Conservation (phyloP, 2,113 vertebrate genomes). For the Rhynchomys soricoides region DNA sequence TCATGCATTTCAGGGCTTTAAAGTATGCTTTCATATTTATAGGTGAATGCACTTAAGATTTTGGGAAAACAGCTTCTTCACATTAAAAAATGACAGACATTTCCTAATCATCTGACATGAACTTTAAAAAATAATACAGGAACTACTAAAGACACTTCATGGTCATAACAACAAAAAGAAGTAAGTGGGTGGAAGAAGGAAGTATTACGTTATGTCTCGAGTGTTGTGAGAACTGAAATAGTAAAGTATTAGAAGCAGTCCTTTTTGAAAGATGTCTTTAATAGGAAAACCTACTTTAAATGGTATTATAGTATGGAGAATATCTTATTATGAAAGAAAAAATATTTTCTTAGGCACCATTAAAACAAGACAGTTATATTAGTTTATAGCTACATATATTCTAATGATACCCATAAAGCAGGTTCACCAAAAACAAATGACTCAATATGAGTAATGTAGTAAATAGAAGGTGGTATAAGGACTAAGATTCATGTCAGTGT, state of each 20-base stretch:
- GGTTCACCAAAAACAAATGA: slow-evolving; percentile 37
- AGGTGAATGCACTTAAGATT: not conserved
- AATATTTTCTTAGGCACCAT: not conserved
- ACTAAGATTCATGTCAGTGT: not conserved
- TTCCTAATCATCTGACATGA: not conserved
- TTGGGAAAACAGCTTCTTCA: not conserved
- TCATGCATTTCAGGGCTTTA: slow-evolving; percentile 23
- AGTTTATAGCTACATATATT: not conserved
- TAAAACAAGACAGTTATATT: slow-evolving; percentile 10
- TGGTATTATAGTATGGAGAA: not conserved
- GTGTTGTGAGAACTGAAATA: slow-evolving; percentile 1
- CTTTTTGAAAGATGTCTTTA: not conserved
- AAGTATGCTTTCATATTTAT: not conserved
- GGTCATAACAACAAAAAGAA: slow-evolving; percentile 5
- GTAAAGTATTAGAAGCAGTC: not conserved
- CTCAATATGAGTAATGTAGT: slow-evolving; percentile 24
- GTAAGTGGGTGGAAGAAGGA: not conserved
- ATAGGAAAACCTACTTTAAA: not conserved
- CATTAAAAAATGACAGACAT: not conserved
- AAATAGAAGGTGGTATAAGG: not conserved
- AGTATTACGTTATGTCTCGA: not conserved
- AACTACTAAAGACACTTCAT: slow-evolving; percentile 1
- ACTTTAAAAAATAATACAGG: slow-evolving; percentile 11
- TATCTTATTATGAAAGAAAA: slow-evolving; percentile 32
- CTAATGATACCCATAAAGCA: slow-evolving; percentile 9